These are phyloP conservation scores for Caracal caracal DNA, from an alignment of 2,113 vertebrate species.

Conservation along the genomic window DNA sequence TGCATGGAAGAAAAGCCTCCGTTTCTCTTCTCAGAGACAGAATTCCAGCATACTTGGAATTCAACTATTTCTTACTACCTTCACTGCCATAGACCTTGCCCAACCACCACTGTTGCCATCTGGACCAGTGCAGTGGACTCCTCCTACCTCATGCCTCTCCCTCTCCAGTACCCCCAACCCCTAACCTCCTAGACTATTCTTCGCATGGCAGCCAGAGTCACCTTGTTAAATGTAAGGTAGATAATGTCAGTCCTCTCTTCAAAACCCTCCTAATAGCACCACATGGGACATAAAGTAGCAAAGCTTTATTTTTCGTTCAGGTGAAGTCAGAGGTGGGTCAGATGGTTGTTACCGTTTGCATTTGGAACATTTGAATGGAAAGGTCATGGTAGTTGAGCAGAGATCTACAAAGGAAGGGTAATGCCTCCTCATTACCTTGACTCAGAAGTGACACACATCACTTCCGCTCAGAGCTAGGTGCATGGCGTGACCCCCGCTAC, in stretches of 20 bases:
- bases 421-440: not conserved
- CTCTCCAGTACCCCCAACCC: too few species aligned
- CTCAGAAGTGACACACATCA: rapidly evolving
- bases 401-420: not conserved
- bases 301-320: not conserved
- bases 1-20: not conserved
- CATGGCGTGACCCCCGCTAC: not conserved
- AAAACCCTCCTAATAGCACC: not conserved
- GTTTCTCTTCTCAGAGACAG: not conserved
- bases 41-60: not conserved
- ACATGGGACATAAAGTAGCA: not conserved
- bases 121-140: not conserved
- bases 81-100: not conserved
- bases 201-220: not conserved
- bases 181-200: not conserved
- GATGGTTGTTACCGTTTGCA: not conserved
- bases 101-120: not conserved
- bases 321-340: not conserved
- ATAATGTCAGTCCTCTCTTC: not conserved
- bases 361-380: not conserved
- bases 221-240: not conserved
- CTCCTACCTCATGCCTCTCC: rapidly evolving
- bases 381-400: not conserved
- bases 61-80: not conserved
- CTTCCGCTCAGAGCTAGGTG: not conserved